Base-by-base conservation (phyloP, 2,888 invertebrate species). In the Tribolium freemani region DNA sequence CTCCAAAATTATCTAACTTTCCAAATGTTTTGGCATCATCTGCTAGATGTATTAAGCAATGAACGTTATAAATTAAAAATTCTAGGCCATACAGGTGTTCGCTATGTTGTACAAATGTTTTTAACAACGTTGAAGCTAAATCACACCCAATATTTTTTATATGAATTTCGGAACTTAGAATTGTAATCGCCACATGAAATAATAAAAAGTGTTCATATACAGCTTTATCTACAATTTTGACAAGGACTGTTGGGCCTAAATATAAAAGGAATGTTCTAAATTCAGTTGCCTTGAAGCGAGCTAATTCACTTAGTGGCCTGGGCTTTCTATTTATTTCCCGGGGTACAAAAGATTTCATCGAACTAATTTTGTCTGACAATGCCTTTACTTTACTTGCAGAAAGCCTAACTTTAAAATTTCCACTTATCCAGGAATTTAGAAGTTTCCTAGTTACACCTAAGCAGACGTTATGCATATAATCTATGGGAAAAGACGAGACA, bases 261-360 rank as follows among this genome's bases (percentile, higher is more conserved):
- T 74, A 74, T n/a, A 75, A 38, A 16, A 74, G 30, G 71, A 75
- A 63, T 6, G 56, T 54, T 21, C 71, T 30, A 4, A 69, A 61
- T 61, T 76, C 76, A n/a, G 76, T 76, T 9, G 75, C 76, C 58
- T 76, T 74, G 48, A 63, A 76, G 9, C 68, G 67, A 54, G 71
- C 60, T 56, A 76, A 45, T 31, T 69, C 72, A 57, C 31, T 51
- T 58, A 75, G 31, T 4, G 48, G 51, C 44, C 71, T 10, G 31
- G 74, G 68, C 63, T 75, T 72, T 54, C 74, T 48, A 63, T 51
- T 56, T 57, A 75, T 70, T 38, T 76, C 74, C 10, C 44, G 56
- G 21, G 71, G 70, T 56, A 71, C 44, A 67, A 57, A 61, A 21
- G 30, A 21, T 54, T 60, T 68, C 26, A 38, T 57, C 46, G 54